Evolutionary conservation across 2,113 vertebrate genomes (phyloP), one percentile per base, ranked within the genome.

Genomic region (Saiga tatarica): DNA sequence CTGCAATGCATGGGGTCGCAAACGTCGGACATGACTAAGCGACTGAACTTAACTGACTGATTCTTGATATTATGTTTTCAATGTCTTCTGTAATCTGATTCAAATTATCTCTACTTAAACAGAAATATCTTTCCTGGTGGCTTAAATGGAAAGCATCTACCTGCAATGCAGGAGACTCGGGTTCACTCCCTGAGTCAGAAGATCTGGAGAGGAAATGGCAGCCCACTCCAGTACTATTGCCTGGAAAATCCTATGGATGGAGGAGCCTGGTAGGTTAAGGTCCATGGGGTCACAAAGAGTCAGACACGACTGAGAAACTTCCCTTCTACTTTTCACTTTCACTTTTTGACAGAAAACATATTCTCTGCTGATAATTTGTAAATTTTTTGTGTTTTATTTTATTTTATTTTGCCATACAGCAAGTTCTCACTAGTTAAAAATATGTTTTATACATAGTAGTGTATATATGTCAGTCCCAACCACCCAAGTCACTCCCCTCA

Each of bases 301-400:
- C 0, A 0, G 21, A 74, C 10, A 74, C 0, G 10, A 74, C 21
- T 2, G 36, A 39, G 21, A 39, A 10, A 25, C 5, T 74, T 74
- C 5, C 1, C 36, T 74, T 74, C n/a, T 36, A 39, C 67, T 39
- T 74, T 39, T 74, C 67, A 39, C 36, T 74, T 13, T 23, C 21
- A 10, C n/a, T 74, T 74, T 19, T 62, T 0, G 5, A 26, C 33
- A 47, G 11, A 90, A 62, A 74, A 79, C 7, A 16, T 12, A 89
- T 19, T 57, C 8, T 28, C 23, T 94, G 60, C 13, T 62, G 33
- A 89, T 89, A 55, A 81, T 39, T 50, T 71, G 6, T 76, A 15
- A 26, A 23, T 8, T 76, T 76, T 26, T 2, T 36, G n/a, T 14
- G 21, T 25, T 42, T 76, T 42, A 26, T 42, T 42, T n/a, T 16